Evolutionary conservation across 2,888 invertebrate species (phyloP).

Genomic region (Tachina lurida): DNA sequence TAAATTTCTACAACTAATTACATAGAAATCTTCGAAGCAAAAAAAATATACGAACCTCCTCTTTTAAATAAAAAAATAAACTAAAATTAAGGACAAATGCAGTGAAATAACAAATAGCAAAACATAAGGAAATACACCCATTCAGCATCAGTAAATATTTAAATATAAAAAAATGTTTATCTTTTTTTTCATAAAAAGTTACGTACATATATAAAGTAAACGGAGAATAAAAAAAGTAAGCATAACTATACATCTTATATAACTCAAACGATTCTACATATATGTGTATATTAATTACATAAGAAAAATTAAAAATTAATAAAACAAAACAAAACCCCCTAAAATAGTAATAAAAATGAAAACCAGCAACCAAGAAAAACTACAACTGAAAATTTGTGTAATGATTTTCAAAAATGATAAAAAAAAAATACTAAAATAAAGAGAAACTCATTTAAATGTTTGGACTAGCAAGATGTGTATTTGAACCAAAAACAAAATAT

Average conservation of each 20-base stretch:
- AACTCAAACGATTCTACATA: conserved; percentile 63
- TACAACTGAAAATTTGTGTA: conserved; percentile 73
- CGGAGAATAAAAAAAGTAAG: conserved; percentile 28
- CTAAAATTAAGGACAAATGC: conserved; percentile 65
- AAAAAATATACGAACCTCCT: conserved; percentile 28
- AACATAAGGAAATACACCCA: conserved; percentile 6
- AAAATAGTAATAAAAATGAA: conserved; percentile 50
- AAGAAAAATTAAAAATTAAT: conserved; percentile 31
- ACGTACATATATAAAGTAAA: conserved; percentile 38
- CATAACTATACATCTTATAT: conserved; percentile 59
- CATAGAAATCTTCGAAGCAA: too few relatives aligned
- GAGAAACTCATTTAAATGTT: conserved; percentile 80
- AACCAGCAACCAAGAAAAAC: conserved; percentile 52
- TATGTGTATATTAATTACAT: conserved; percentile 45
- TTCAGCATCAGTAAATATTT: conserved; percentile 46
- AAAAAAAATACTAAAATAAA: conserved; percentile 58
- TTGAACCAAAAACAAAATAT: conserved; percentile 56
- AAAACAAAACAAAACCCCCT: conserved; percentile 29
- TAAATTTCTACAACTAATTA: conserved; percentile 30
- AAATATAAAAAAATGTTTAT: conserved; percentile 51
- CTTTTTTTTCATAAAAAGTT: conserved; percentile 54
- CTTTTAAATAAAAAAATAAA: conserved; percentile 70
- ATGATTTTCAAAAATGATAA: conserved; percentile 78
- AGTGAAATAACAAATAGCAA: conserved; percentile 15
- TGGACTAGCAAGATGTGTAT: conserved; percentile 76